These are phyloP conservation scores for Nibea coibor DNA, from an alignment of 2,113 vertebrate species.

Conservation along the genomic window DNA sequence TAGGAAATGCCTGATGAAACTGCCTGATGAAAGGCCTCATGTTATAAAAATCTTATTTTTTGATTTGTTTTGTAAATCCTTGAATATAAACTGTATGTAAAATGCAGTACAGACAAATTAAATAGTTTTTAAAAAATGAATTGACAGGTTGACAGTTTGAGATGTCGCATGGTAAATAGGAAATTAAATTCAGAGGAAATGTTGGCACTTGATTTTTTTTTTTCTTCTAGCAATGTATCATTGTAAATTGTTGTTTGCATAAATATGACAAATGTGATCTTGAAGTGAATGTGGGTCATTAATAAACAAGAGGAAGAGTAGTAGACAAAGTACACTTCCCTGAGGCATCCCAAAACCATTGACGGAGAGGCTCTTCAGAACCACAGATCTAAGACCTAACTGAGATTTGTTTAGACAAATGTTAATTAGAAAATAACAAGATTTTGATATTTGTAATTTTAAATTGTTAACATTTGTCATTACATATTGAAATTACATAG, in stretches of 20 bases:
- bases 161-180: not conserved
- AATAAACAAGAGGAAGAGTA: not conserved
- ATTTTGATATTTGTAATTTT: not conserved
- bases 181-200: not conserved
- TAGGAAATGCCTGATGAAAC: not conserved
- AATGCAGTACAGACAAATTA: not conserved
- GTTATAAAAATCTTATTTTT: slow-evolving; percentile 7
- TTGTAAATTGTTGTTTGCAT: not conserved
- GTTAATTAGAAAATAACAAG: not conserved
- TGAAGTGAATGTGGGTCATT: not conserved
- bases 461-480: not conserved
- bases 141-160: not conserved
- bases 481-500: not conserved
- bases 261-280: not conserved
- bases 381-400: not conserved
- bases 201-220: not conserved
- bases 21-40: not conserved
- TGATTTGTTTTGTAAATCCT: slow-evolving; percentile 1
- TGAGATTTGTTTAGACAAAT: not conserved
- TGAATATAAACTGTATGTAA: slow-evolving; percentile 2
- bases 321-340: not conserved
- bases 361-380: not conserved
- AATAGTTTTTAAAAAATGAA: not conserved
- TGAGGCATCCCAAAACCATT: not conserved
- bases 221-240: not conserved